Conservation (phyloP, 2,797 vertebrate species). For the Parotocinclus haroldoi region DNA sequence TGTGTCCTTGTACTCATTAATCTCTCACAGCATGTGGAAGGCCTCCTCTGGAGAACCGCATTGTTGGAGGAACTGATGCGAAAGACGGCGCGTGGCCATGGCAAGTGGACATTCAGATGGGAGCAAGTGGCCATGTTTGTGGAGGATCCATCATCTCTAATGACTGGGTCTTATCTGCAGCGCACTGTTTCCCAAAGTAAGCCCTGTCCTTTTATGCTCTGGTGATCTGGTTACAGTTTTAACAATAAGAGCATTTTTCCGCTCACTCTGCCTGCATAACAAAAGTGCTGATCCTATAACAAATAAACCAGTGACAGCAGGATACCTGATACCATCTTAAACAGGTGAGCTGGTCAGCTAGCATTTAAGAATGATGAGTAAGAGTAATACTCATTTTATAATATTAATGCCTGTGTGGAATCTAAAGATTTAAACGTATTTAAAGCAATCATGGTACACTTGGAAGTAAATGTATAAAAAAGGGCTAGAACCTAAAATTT, state of each 20-base stretch:
- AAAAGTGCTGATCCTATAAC: no score
- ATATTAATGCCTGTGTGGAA: no score
- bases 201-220: conserved; percentile 16
- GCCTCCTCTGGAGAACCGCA: conserved; percentile 56
- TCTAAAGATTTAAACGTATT: no score
- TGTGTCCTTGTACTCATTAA: background rate
- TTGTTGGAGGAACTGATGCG: conserved; percentile 67
- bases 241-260: no score
- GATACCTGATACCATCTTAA: no score
- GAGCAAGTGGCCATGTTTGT: conserved; percentile 57
- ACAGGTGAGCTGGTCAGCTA: background rate
- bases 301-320: no score
- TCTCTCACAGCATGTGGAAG: conserved; percentile 61
- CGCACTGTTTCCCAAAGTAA: conserved; percentile 76
- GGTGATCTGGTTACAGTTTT: no score
- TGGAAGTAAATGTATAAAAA: no score
- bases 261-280: no score
- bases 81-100: conserved; percentile 68
- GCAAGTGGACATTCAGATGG: conserved; percentile 73
- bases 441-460: no score
- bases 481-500: no score
- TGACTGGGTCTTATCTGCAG: conserved; percentile 72
- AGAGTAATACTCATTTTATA: no score
- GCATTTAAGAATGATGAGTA: background rate
- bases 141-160: conserved; percentile 70